Percentiles rank a stretch among this genome's conserved stretches.
Evolutionary conservation across 2,113 vertebrate genomes (phyloP).

Genomic region (Myotis davidii): DNA sequence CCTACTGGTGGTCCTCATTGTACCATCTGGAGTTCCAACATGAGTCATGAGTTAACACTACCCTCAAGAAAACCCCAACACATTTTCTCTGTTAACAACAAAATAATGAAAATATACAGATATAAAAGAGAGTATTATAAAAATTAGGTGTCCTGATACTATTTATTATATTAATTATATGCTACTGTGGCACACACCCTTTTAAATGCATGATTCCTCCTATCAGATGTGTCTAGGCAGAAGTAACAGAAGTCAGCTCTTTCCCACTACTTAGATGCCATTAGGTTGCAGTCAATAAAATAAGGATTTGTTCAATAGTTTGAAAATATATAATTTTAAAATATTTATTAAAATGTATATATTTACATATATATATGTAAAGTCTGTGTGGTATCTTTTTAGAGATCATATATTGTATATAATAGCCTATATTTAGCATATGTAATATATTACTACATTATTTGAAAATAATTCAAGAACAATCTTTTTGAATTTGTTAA

Average conservation of each 20-base stretch:
- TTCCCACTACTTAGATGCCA: not conserved
- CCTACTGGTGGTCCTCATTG: not conserved
- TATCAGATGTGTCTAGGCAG: not conserved
- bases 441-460: not conserved
- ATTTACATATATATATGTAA: not conserved
- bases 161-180: not conserved
- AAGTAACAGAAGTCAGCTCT: not conserved
- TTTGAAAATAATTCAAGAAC: not conserved
- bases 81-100: not conserved
- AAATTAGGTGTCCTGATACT: not conserved
- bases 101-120: not conserved
- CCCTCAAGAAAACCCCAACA: not conserved
- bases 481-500: not conserved
- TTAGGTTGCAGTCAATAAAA: not conserved
- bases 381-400: not conserved
- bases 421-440: not conserved
- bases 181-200: not conserved
- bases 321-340: not conserved
- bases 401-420: not conserved
- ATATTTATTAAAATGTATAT: not conserved
- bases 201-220: not conserved
- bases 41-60: not conserved
- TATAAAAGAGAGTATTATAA: not conserved
- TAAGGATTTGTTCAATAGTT: not conserved
- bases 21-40: not conserved